Base-by-base conservation (phyloP, 92 coral and sea anemone genomes). In the Siderastrea radians region DNA sequence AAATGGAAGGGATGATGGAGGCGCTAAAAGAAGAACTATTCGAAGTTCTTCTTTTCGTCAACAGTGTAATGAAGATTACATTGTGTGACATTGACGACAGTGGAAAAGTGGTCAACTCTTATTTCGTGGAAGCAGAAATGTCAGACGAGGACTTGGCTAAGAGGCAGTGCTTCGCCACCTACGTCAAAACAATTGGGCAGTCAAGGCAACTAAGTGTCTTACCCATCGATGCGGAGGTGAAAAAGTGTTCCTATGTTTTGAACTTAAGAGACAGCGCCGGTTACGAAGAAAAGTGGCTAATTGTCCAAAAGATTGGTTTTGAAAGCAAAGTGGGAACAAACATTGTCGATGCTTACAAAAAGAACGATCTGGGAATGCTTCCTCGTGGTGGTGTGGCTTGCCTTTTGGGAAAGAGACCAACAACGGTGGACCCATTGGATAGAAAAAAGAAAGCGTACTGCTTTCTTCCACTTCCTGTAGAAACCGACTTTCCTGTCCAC, bases 321-420 rank as follows among this genome's bases (percentile, higher is more conserved):
- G 93, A 93, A 51, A 65, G 76, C 60, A 1, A 48, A 0, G 85
- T 73, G 26, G 17, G 67, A 52, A 43, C 50, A 15, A 63, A 69
- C 17, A 80, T 94, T 19, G 43, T 80, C 6, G 46, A 75, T 58
- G 96, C 98, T 5, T 87, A 76, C 69, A 52, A 84, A 5, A 72
- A 72, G 5, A 72, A 79, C 5, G 93, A 93, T 10, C 87, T 95
- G 62, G 96, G 98, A 64, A 87, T 96, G 67, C 96, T 96, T 54
- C 99, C 99, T 11, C 94, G 96, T 52, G 99, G 98, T 17, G 99
- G 99, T 45, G 92, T 92, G 4, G 99, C 99, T 63, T 86, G 91
- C 19, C 86, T 82, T 9, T 55, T 96, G 15, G 70, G 79, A 54
- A 38, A n/a, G n/a, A n/a, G n/a, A n/a, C n/a, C n/a, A n/a, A n/a